Percentiles rank a stretch among this genome's conserved stretches.
These are phyloP conservation scores for Alethe castanea DNA, from an alignment of 2,113 vertebrate genomes.

Conservation along the genomic window DNA sequence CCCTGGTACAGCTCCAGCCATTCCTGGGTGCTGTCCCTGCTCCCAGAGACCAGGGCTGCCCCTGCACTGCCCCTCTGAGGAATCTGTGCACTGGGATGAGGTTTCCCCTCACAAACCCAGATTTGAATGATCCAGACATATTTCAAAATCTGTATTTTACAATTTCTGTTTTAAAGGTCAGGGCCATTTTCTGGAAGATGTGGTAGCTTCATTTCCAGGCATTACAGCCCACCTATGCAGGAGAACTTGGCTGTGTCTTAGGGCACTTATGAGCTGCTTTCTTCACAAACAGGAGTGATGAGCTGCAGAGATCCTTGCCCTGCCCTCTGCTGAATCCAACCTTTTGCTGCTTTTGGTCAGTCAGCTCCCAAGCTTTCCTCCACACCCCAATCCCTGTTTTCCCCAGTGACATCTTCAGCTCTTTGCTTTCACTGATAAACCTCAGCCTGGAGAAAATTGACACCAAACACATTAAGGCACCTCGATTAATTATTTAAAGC, in stretches of 20 bases:
- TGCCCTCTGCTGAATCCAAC: neutral
- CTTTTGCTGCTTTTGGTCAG: neutral
- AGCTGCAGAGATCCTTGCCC: neutral
- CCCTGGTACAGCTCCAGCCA: neutral
- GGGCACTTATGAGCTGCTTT: neutral
- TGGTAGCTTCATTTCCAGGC: neutral
- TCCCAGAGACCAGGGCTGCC: neutral
- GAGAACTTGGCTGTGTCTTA: neutral
- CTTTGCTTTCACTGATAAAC: neutral
- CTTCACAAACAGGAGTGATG: neutral
- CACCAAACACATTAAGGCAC: neutral
- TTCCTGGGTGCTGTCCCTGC: neutral
- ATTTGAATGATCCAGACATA: neutral
- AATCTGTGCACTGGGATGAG: neutral
- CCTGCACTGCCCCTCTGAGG: neutral
- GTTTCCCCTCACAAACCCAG: neutral
- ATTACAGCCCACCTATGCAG: neutral
- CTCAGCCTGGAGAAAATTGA: neutral
- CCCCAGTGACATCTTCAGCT: neutral
- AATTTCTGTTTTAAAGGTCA: neutral
- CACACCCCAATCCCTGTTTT: neutral
- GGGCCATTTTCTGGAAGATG: neutral
- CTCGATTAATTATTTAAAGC: constrained; percentile 48
- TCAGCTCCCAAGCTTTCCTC: neutral
- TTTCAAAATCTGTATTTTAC: neutral